Evolutionary conservation across 2,113 vertebrate species (phyloP).

Genomic region (Podarcis muralis): DNA sequence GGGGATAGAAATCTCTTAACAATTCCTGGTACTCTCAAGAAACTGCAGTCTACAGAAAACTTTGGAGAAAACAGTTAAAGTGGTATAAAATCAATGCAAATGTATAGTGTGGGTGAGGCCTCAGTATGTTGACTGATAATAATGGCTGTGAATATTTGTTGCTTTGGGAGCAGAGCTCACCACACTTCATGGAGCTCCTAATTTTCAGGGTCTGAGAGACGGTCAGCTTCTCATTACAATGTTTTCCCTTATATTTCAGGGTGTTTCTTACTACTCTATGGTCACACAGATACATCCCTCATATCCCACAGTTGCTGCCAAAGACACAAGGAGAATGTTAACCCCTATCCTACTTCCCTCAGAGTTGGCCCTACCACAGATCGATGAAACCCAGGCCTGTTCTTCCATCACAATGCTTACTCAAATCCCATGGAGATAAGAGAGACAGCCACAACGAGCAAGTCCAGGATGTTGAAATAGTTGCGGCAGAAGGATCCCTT

Average conservation of each 20-base stretch:
- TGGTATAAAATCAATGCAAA: too few species aligned
- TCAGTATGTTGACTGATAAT: background rate
- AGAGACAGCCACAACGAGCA: conserved; percentile 93
- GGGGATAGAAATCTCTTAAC: too few species aligned
- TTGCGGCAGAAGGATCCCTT: conserved; percentile 97
- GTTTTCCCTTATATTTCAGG: background rate
- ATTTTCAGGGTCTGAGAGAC: background rate
- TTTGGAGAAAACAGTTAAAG: too few species aligned
- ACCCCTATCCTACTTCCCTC: background rate
- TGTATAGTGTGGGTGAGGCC: too few species aligned
- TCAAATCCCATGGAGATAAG: conserved; percentile 94
- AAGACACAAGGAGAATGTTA: background rate
- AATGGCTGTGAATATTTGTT: background rate
- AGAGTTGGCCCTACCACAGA: background rate
- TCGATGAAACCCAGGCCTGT: background rate
- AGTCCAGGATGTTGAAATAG: conserved; percentile 97
- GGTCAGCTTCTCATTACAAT: background rate
- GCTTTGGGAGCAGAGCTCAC: background rate
- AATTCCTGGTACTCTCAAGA: too few species aligned
- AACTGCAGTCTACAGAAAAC: too few species aligned
- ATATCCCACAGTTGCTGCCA: background rate
- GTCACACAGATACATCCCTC: background rate
- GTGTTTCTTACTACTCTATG: background rate
- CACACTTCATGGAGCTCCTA: background rate
- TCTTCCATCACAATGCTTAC: conserved; percentile 75